Evolutionary conservation across 2,113 vertebrate species (phyloP).

Genomic region (Haplochromis vanheusdeni): DNA sequence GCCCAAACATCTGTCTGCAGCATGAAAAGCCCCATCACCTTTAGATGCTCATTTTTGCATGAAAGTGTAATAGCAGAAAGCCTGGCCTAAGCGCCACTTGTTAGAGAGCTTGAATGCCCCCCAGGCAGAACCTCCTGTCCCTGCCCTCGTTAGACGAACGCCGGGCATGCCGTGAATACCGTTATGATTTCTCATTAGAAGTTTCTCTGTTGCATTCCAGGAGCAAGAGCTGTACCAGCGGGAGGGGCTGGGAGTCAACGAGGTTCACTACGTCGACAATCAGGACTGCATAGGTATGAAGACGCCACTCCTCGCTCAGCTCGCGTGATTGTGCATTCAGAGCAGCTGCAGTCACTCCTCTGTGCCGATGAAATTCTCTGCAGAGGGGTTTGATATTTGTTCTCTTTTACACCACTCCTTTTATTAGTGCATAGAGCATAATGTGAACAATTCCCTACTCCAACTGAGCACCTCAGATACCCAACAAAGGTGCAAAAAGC

Average conservation of each 20-base stretch:
- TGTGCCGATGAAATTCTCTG: neutral
- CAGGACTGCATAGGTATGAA: slow-evolving; percentile 93
- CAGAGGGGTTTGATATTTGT: neutral
- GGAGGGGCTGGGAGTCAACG: slow-evolving; percentile 94
- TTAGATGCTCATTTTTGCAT: neutral
- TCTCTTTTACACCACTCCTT: neutral
- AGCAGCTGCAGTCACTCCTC: neutral
- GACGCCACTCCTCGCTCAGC: neutral
- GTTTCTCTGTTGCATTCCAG: slow-evolving; percentile 63
- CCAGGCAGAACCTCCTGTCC: neutral
- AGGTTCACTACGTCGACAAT: slow-evolving; percentile 98
- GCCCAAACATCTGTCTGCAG: neutral
- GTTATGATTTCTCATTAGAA: neutral
- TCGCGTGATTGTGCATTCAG: neutral
- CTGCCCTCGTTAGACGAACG: neutral
- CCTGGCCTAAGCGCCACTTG: neutral
- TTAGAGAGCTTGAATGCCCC: neutral
- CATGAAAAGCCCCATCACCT: neutral
- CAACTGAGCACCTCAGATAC: neutral
- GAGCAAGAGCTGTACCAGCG: slow-evolving; percentile 96
- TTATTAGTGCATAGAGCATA: neutral
- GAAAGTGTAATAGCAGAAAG: neutral
- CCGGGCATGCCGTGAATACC: neutral
- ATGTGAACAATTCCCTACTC: neutral
- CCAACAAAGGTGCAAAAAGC: neutral